A percentile compares a stretch with the other conserved stretches of the same genome.
Conservation (phyloP, 2,888 invertebrate genomes). For the Hedya salicella region DNA sequence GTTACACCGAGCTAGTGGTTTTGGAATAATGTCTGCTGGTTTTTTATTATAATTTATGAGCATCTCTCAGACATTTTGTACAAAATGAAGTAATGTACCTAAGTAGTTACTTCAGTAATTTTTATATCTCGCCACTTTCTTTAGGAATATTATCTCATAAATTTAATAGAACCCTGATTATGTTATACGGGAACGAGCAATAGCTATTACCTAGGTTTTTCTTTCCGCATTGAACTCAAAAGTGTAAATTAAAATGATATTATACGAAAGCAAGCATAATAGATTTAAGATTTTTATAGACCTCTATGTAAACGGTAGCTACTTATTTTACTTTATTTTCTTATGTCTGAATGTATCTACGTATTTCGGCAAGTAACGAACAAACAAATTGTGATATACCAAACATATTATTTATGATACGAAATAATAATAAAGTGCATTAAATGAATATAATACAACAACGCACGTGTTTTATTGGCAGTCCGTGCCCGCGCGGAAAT, state of each 20-base stretch:
- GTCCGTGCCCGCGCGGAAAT: background rate
- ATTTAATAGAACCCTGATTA: too few relatives aligned
- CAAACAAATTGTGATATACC: slow-evolving; percentile 74
- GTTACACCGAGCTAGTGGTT: too few relatives aligned
- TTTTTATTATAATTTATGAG: too few relatives aligned
- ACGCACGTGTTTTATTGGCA: slow-evolving; percentile 22
- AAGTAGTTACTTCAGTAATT: too few relatives aligned
- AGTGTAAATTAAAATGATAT: background rate
- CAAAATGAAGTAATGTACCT: too few relatives aligned
- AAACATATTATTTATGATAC: slow-evolving; percentile 74
- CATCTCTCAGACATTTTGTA: too few relatives aligned
- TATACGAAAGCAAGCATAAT: slow-evolving; percentile 18
- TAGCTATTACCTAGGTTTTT: too few relatives aligned
- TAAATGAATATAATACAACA: slow-evolving; percentile 48
- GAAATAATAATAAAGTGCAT: slow-evolving; percentile 59
- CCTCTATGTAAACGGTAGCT: slow-evolving; percentile 34
- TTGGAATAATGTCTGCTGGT: too few relatives aligned
- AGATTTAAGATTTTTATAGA: slow-evolving; percentile 39
- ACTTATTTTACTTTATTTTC: slow-evolving; percentile 39
- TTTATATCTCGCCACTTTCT: too few relatives aligned
- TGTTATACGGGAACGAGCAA: too few relatives aligned
- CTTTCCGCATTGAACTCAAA: background rate
- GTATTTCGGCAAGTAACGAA: slow-evolving; percentile 60
- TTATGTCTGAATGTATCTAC: slow-evolving; percentile 43
- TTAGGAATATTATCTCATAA: too few relatives aligned